Evolutionary conservation across 2,113 vertebrate species (phyloP), one percentile per base, ranked within the genome.

Genomic region (Poeciliopsis turrubarensis): DNA sequence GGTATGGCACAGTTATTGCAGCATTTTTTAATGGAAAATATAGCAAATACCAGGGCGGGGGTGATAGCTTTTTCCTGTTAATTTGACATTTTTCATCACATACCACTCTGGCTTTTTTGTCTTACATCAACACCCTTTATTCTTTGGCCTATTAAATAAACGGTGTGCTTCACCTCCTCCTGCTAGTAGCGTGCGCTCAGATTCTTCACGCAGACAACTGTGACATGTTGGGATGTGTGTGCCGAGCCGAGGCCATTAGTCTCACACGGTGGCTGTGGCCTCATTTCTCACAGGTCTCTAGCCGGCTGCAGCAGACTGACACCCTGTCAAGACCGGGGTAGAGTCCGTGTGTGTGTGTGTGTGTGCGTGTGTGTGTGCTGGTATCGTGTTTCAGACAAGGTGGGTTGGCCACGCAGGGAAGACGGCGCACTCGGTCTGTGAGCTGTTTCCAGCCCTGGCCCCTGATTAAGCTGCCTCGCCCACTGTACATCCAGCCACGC

Each of bases 261-360:
- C 65, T 73, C 78, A 78, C 77, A 60, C 66, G 70, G 78, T 90
- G 93, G 88, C 90, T 92, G 88, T 91, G 92, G 81, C 89, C 90
- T 81, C 90, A 91, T 92, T 92, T 81, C 82, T 75, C 27, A 47
- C 69, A 75, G 60, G 84, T 84, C 89, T 71, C 86, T 87, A 26
- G 61, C 77, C 74, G 82, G 57, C 71, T 54, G 72, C 73, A 75
- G 74, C 82, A 85, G 89, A 83, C 84, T 73, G 89, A 89, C 86
- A 92, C 86, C 77, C 72, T 78, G 83, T 79, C 83, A 87, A 80
- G 86, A 85, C 84, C 66, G 29, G 19, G 60, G 63, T 57, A 62
- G 31, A 77, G 65, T 77, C 77, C 72, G 80, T 70, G 30, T 6
- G 68, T 73, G 84, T 76, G 62, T 62, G 78, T 70, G 77, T 72